Evolutionary conservation across 2,113 vertebrate species (phyloP).

Genomic region (Atractosteus spatula): DNA sequence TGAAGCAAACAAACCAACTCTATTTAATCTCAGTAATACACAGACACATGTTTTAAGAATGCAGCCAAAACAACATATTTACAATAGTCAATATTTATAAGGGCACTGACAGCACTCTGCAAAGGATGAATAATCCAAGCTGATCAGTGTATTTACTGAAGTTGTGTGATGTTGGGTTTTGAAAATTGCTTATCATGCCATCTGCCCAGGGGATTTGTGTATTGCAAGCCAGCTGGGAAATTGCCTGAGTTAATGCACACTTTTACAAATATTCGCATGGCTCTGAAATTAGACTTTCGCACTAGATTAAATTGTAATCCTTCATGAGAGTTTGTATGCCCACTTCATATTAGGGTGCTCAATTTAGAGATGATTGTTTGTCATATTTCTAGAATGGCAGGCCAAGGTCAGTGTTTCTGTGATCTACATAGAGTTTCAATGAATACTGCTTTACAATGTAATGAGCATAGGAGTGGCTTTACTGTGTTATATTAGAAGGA

Average conservation of each 20-base stretch:
- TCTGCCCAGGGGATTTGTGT: not conserved
- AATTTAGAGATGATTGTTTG: slow-evolving; percentile 5
- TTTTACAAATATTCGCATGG: not conserved
- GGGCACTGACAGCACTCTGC: too few species aligned
- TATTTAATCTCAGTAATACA: too few species aligned
- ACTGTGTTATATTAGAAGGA: too few species aligned
- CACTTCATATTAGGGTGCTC: not conserved
- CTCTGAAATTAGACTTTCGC: not conserved
- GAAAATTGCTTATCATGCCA: not conserved
- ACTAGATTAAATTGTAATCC: not conserved
- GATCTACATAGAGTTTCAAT: not conserved
- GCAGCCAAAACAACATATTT: too few species aligned
- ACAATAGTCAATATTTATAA: too few species aligned
- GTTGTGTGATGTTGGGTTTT: not conserved
- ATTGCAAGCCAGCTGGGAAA: not conserved
- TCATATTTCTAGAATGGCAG: not conserved
- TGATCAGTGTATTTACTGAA: too few species aligned
- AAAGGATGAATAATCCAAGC: too few species aligned
- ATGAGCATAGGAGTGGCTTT: too few species aligned
- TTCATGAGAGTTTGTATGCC: not conserved
- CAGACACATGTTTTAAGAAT: too few species aligned
- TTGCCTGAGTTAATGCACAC: slow-evolving; percentile 2
- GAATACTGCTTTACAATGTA: too few species aligned
- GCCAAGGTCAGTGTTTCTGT: not conserved
- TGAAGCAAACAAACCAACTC: too few species aligned